A percentile compares a stretch with the other conserved stretches of the same genome.
Conservation (phyloP, 2,888 invertebrate species). For the Malthinus flaveolus region DNA sequence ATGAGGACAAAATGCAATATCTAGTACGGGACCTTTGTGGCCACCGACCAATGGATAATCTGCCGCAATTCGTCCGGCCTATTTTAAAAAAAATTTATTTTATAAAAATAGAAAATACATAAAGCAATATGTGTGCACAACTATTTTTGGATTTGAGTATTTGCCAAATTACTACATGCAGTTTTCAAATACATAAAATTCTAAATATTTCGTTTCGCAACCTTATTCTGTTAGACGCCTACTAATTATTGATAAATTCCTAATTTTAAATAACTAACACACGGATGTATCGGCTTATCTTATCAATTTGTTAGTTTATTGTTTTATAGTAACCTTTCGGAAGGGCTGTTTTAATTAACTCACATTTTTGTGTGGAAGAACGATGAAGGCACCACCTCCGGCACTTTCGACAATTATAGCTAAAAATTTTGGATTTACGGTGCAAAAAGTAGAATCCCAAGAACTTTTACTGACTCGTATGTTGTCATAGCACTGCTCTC, state of each 20-base stretch:
- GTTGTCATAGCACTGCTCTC: slow-evolving; percentile 98
- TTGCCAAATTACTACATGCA: slow-evolving; percentile 40
- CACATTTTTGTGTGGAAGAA: slow-evolving; percentile 91
- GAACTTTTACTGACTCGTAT: slow-evolving; percentile 96
- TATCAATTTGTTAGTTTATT: neutral
- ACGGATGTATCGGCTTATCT: neutral
- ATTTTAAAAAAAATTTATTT: slow-evolving; percentile 33
- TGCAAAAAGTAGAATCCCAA: slow-evolving; percentile 98
- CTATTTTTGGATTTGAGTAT: slow-evolving; percentile 39
- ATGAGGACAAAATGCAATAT: slow-evolving; percentile 98
- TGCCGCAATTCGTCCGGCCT: slow-evolving; percentile 94
- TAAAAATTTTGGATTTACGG: slow-evolving; percentile 96
- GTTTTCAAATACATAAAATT: slow-evolving; percentile 36
- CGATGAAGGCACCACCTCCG: slow-evolving; percentile 94
- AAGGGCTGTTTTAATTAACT: slow-evolving; percentile 28
- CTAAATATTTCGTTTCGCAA: slow-evolving; percentile 8
- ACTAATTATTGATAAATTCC: neutral
- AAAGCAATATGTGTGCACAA: slow-evolving; percentile 10
- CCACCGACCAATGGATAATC: slow-evolving; percentile 95
- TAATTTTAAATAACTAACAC: neutral
- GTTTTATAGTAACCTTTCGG: neutral
- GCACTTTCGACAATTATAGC: slow-evolving; percentile 97
- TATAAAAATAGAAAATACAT: neutral
- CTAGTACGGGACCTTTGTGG: slow-evolving; percentile 94
- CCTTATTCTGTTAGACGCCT: neutral